Evolutionary conservation across 92 coral and sea anemone species (phyloP).

Genomic region (Pocillopora meandrina): DNA sequence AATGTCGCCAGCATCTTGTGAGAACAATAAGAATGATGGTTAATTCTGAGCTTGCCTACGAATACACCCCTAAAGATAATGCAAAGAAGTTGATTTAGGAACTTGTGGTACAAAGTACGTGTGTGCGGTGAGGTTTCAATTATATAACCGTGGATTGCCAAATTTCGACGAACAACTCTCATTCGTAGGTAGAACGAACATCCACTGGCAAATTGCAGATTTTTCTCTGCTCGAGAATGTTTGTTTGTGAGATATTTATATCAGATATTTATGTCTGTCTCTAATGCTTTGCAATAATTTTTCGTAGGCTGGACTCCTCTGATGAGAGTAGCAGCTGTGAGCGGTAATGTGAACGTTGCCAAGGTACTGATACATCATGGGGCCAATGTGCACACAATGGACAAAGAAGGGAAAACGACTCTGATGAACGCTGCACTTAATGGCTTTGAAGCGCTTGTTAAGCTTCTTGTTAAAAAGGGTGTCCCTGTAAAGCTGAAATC

Average conservation of each 20-base stretch:
- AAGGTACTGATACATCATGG: slow-evolving; percentile 93
- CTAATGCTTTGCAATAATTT: background rate
- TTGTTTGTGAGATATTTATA: no score
- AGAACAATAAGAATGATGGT: no score
- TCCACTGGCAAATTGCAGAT: background rate
- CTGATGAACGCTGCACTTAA: slow-evolving; percentile 95
- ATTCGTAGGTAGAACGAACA: background rate
- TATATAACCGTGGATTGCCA: no score
- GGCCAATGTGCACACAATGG: slow-evolving; percentile 88
- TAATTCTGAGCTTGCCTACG: no score
- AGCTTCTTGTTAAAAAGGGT: slow-evolving; percentile 85
- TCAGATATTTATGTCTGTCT: no score
- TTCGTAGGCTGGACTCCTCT: slow-evolving; percentile 93
- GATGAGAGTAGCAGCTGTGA: slow-evolving; percentile 85
- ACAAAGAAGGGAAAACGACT: slow-evolving; percentile 86
- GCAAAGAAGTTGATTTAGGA: no score
- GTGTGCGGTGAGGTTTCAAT: no score
- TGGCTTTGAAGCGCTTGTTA: slow-evolving; percentile 88
- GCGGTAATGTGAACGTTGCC: slow-evolving; percentile 82
- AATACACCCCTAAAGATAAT: no score
- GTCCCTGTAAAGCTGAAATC: slow-evolving; percentile 71
- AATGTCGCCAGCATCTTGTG: no score
- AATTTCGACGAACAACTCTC: no score
- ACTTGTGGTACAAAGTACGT: no score
- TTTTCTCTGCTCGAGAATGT: background rate